Conservation (phyloP, 2,113 vertebrate species). For the Stictonetta naevosa region DNA sequence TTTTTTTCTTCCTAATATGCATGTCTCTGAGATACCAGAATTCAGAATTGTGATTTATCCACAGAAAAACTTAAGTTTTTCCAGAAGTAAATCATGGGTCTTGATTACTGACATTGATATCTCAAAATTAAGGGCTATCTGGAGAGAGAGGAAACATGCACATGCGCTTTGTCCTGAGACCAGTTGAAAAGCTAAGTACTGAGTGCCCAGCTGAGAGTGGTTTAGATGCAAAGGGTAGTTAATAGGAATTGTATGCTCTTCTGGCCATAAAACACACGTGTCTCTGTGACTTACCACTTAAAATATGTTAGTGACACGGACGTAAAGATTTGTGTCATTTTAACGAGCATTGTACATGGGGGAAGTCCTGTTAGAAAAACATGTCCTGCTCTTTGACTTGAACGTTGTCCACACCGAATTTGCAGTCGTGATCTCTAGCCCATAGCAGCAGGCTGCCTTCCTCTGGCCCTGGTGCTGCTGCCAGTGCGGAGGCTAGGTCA, state of each 20-base stretch:
- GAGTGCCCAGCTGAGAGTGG: background rate
- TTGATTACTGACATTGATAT: background rate
- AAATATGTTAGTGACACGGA: background rate
- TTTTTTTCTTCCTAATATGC: background rate
- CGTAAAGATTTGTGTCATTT: background rate
- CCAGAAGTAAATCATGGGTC: background rate
- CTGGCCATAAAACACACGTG: background rate
- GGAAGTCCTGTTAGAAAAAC: background rate
- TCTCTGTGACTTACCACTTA: background rate
- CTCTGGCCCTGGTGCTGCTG: background rate
- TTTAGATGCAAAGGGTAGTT: background rate
- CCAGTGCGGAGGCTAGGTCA: background rate
- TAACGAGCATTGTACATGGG: background rate
- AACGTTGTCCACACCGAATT: background rate
- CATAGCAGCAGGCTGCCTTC: rapidly evolving
- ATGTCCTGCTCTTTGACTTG: background rate
- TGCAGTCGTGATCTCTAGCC: background rate
- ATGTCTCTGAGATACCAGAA: background rate
- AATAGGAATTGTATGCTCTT: background rate
- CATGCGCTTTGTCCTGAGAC: background rate
- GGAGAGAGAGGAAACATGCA: background rate
- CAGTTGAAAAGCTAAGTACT: background rate
- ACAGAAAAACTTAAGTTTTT: background rate
- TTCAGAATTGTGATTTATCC: background rate
- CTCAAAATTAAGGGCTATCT: background rate